Conservation (phyloP, 1,140 invertebrate genomes). For the Heliconius hermathena region DNA sequence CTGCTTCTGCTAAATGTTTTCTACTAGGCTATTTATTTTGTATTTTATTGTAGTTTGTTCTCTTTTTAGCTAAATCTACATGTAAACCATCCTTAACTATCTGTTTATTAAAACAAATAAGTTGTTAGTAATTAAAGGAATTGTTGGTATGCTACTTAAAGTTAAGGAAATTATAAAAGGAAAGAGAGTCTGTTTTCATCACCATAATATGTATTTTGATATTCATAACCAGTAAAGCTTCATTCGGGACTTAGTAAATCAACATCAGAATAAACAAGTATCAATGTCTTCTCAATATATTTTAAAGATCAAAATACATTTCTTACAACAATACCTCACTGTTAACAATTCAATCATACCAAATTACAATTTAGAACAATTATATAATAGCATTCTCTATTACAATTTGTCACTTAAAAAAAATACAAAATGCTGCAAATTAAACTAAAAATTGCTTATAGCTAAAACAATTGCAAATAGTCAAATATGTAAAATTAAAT, state of each 20-base stretch:
- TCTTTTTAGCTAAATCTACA: too few species aligned
- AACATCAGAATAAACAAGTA: constrained; percentile 55
- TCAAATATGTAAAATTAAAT: constrained; percentile 53
- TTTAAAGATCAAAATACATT: constrained; percentile 81
- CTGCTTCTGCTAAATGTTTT: too few species aligned
- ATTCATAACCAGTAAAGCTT: constrained; percentile 14
- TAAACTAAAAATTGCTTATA: constrained; percentile 66
- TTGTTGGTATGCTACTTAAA: too few species aligned
- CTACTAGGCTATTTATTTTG: too few species aligned
- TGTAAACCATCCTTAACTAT: too few species aligned
- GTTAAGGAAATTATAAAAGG: background rate
- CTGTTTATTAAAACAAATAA: too few species aligned
- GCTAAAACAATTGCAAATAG: constrained; percentile 56
- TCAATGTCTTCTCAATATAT: constrained; percentile 71
- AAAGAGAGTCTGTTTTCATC: constrained; percentile 2
- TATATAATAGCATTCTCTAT: constrained; percentile 56
- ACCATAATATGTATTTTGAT: constrained; percentile 14
- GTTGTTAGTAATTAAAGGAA: too few species aligned
- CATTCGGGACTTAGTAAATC: background rate
- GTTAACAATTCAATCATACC: constrained; percentile 75
- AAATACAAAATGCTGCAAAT: constrained; percentile 72
- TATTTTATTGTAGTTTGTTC: too few species aligned
- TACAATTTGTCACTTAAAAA: constrained; percentile 68
- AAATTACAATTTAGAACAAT: constrained; percentile 73
- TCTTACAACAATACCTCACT: constrained; percentile 60